Evolutionary conservation across 2,888 invertebrate genomes (phyloP), one percentile per base, ranked within the genome.

Genomic region (Drosophila peninsularis): DNA sequence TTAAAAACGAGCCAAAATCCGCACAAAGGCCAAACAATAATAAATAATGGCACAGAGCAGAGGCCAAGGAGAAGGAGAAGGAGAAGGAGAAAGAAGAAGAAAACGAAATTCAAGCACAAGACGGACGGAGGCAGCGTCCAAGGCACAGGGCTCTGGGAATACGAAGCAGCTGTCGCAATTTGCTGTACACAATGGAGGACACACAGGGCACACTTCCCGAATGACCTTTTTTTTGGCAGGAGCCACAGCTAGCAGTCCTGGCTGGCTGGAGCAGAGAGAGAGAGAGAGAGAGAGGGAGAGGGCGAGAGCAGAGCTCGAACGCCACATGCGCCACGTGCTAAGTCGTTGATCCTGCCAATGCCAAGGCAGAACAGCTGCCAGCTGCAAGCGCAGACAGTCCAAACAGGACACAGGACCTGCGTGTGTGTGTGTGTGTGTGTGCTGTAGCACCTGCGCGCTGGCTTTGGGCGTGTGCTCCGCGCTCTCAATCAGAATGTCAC

Each of bases 291-390:
- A 32, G 17, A 24, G 30, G 10, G 27, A 27, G 47, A 11, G 17
- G 11, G 30, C 0, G 30, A 17, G 47, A 11, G 17, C 13, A 30
- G 30, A 49, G 27, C 10, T 7, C 44, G 70, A 70, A 81, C 86
- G 81, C 86, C 81, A 85, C 81, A 82, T 88, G 82, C 82, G 83
- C 83, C 83, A 83, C 83, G 83, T 83, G 83, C 83, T 83, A 88
- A 88, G 83, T 82, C 83, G 89, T 88, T 88, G 83, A 88, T 83
- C 89, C 83, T 83, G 83, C 61, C 78, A 78, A 63, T 65, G 79
- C 70, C 76, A 75, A 60, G 30, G 61, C 56, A 41, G 17, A 67
- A 61, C 75, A 79, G 80, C 79, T 77, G 77, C 58, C 77, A 78
- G 77, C 76, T 78, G 75, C 62, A 56, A 34, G 24, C 21, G n/a